Evolutionary conservation across 2,113 vertebrate genomes (phyloP).

Genomic region (Alethe diademata): DNA sequence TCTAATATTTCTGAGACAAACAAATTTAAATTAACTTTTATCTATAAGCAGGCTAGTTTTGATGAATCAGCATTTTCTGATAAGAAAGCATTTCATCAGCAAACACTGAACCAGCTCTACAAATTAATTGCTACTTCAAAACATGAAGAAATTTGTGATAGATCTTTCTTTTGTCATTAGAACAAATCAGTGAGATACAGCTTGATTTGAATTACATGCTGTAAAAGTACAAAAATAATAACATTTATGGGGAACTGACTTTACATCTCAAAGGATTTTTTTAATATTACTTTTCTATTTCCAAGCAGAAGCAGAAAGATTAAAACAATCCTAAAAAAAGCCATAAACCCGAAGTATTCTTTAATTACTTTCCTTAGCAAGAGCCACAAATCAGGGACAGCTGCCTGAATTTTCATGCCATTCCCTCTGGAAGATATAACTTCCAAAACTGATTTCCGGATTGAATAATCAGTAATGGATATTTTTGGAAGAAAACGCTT

Average conservation of each 20-base stretch:
- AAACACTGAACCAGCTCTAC: not conserved
- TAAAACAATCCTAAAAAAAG: constrained; percentile 42
- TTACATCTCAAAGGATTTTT: constrained; percentile 3
- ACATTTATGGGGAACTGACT: not conserved
- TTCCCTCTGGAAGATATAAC: not conserved
- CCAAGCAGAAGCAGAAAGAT: not conserved
- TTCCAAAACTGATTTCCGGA: not conserved
- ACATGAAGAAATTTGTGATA: not conserved
- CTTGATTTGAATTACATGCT: constrained; percentile 38
- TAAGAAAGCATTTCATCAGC: constrained; percentile 9
- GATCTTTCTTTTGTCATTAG: constrained; percentile 37
- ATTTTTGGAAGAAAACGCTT: not conserved
- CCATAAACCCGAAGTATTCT: not conserved
- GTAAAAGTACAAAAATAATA: constrained; percentile 34
- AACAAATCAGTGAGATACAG: constrained; percentile 20
- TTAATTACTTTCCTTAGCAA: constrained; percentile 21
- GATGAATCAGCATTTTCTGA: constrained; percentile 12
- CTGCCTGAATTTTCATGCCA: not conserved
- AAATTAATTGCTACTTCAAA: constrained; percentile 45
- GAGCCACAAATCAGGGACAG: not conserved
- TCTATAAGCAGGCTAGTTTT: not conserved
- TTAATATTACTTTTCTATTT: not conserved
- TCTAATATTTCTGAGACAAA: not conserved
- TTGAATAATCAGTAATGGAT: not conserved
- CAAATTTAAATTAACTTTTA: constrained; percentile 4